A percentile compares a stretch with the other conserved stretches of the same genome.
Conservation (phyloP, 2,888 invertebrate species). For the Scaptomyza reducta region DNA sequence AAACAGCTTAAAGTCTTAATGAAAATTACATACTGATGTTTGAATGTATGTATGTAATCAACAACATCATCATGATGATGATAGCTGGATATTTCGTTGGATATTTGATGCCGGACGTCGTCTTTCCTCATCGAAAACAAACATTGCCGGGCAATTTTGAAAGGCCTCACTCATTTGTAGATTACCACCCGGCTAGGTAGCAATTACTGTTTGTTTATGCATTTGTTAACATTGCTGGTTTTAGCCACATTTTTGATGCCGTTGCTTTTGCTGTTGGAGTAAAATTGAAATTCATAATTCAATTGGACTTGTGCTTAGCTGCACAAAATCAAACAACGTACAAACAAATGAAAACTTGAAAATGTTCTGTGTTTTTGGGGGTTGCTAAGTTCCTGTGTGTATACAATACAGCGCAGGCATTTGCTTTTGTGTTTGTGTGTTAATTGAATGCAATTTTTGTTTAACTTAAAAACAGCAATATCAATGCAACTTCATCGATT, state of each 20-base stretch:
- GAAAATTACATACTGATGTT: conserved; percentile 29
- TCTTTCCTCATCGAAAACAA: conserved; percentile 37
- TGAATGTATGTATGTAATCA: conserved; percentile 19
- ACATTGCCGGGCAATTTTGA: conserved; percentile 53
- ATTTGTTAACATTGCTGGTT: conserved; percentile 59
- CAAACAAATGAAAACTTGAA: conserved; percentile 48
- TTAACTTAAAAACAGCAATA: conserved; percentile 41
- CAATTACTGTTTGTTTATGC: conserved; percentile 76
- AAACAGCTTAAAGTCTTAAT: conserved; percentile 66
- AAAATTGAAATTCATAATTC: conserved; percentile 79
- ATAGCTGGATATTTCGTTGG: conserved; percentile 42
- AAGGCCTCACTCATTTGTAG: conserved; percentile 61
- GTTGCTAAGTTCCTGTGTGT: conserved; percentile 24
- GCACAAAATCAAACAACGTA: conserved; percentile 49
- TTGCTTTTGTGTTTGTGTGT: conserved; percentile 39
- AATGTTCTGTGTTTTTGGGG: conserved; percentile 14
- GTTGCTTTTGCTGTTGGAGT: conserved; percentile 43
- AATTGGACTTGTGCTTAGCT: conserved; percentile 70
- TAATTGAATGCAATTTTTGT: conserved; percentile 69
- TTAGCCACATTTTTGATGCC: conserved; percentile 25
- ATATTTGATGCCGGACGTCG: conserved; percentile 25
- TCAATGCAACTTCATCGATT: conserved; percentile 42
- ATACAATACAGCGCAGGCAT: conserved; percentile 41
- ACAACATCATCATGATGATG: conserved; percentile 22
- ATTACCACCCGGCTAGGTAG: conserved; percentile 64